These are phyloP conservation scores for Mus pahari DNA, from an alignment of 2,113 vertebrate species.

Conservation along the genomic window DNA sequence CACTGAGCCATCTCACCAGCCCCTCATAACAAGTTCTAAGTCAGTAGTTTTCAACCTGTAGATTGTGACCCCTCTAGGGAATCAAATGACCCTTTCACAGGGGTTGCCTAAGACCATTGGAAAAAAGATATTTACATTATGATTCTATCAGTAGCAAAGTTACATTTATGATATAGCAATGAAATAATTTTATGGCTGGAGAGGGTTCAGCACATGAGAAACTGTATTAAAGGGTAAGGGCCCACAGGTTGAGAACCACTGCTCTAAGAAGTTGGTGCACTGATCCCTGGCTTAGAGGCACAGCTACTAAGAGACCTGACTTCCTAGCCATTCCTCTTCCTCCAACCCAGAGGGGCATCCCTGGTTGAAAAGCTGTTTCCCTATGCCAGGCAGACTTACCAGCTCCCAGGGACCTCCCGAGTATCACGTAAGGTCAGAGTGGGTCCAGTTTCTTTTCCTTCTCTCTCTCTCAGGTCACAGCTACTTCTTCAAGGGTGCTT, in stretches of 20 bases:
- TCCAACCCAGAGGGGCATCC: neutral
- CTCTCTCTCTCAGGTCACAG: slow-evolving; percentile 90
- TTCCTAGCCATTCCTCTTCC: neutral
- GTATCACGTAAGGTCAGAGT: neutral
- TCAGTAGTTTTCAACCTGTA: neutral
- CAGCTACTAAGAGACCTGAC: neutral
- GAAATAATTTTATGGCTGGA: neutral
- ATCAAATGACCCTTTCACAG: neutral
- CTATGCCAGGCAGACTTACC: neutral
- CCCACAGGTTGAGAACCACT: neutral
- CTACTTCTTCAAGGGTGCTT: slow-evolving; percentile 97
- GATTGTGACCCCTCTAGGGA: neutral
- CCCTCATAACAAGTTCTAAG: neutral
- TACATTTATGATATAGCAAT: neutral
- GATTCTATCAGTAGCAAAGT: neutral
- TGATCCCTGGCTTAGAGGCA: neutral
- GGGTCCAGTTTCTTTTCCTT: slow-evolving; percentile 63
- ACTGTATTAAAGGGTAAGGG: neutral
- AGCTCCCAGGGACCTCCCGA: neutral
- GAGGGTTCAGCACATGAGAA: neutral
- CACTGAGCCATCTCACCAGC: too few species aligned
- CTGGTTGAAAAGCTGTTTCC: neutral
- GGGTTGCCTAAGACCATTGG: neutral
- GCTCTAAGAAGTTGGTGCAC: neutral
- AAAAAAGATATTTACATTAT: neutral